A percentile compares a stretch with the other conserved stretches of the same genome.
These are phyloP conservation scores for Centropus unirufus DNA, from an alignment of 2,113 vertebrate genomes.

Conservation along the genomic window DNA sequence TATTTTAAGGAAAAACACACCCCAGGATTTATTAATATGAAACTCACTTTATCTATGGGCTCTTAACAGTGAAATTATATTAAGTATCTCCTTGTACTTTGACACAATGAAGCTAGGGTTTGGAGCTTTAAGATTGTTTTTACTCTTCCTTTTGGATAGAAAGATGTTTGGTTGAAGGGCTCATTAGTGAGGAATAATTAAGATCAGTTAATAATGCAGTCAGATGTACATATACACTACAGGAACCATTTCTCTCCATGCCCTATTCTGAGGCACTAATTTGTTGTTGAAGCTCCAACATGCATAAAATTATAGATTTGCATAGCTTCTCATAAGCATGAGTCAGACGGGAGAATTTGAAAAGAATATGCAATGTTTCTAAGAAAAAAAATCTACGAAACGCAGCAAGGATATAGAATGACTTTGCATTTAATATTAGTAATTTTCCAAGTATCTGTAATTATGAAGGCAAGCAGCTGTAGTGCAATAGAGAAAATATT, in stretches of 20 bases:
- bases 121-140: neutral
- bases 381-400: neutral
- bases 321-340: neutral
- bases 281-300: neutral
- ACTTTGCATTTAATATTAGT: neutral
- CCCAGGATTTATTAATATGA: constrained; percentile 46
- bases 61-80: constrained; percentile 33
- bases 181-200: constrained; percentile 42
- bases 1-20: constrained; percentile 42
- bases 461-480: neutral
- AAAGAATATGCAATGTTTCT: neutral
- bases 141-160: neutral
- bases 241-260: neutral
- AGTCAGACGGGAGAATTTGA: neutral
- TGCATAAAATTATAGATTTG: neutral
- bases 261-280: neutral
- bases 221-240: neutral
- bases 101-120: neutral
- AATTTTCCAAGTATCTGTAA: neutral
- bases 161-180: constrained; percentile 14
- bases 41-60: constrained; percentile 10
- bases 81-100: neutral
- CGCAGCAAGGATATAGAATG: neutral
- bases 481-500: neutral
- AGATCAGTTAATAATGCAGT: constrained; percentile 46